Evolutionary conservation across 92 coral and sea anemone species (phyloP).

Genomic region (Nematostella vectensis): DNA sequence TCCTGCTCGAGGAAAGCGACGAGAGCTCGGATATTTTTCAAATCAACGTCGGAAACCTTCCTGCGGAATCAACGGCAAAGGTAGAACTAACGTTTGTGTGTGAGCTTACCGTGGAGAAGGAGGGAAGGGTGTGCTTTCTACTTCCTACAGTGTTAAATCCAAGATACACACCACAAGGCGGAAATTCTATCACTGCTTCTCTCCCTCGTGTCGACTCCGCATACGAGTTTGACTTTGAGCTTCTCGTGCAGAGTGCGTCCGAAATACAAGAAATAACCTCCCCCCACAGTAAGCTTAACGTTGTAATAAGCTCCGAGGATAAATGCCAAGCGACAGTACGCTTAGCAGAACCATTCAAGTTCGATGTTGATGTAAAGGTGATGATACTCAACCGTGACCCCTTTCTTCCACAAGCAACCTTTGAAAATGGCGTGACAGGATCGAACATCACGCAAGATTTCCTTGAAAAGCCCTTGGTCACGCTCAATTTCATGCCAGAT

Average conservation of each 20-base stretch:
- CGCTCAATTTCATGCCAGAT: too few species aligned
- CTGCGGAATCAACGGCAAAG: too few species aligned
- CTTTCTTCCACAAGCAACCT: conserved; percentile 34
- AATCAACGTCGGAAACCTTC: too few species aligned
- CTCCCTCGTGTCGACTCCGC: conserved; percentile 26
- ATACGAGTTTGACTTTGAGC: conserved; percentile 45
- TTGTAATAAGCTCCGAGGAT: conserved; percentile 43
- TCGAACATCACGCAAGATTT: conserved; percentile 13
- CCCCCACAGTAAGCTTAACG: conserved; percentile 37
- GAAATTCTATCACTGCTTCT: too few species aligned
- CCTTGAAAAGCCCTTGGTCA: too few species aligned
- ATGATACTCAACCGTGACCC: conserved; percentile 34
- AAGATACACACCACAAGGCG: too few species aligned
- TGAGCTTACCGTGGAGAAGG: too few species aligned
- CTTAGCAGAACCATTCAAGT: conserved; percentile 31
- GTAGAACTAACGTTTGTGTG: too few species aligned
- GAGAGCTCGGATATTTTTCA: too few species aligned
- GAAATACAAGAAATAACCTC: conserved; percentile 50
- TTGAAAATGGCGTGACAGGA: conserved; percentile 38
- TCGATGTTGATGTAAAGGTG: conserved; percentile 39
- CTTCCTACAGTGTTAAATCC: too few species aligned
- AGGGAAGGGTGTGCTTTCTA: too few species aligned
- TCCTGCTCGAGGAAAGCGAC: too few species aligned
- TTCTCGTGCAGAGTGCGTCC: conserved; percentile 55
- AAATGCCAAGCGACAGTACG: conserved; percentile 31